Percentiles rank a stretch among this genome's conserved stretches.
Conservation (phyloP, 1,140 invertebrate genomes). For the Drosophila suzukii region DNA sequence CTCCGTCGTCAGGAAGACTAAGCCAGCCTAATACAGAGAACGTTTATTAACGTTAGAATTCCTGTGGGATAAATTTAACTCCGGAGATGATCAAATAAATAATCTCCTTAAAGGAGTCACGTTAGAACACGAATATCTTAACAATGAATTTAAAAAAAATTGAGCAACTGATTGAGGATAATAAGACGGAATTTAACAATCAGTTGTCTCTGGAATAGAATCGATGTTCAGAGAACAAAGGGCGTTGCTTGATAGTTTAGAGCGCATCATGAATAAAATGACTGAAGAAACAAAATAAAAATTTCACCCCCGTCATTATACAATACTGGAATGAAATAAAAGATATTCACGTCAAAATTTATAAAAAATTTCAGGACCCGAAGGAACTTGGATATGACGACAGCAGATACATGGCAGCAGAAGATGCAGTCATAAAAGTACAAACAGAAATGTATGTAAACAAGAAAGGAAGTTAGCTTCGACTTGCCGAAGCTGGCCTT, state of each 20-base stretch:
- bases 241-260: neutral
- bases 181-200: neutral
- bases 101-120: neutral
- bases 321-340: too few relatives aligned
- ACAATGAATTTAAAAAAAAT: neutral
- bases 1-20: neutral
- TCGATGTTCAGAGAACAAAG: neutral
- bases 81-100: neutral
- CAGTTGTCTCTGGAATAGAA: neutral
- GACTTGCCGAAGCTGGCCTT: too few relatives aligned
- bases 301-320: neutral
- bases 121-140: neutral
- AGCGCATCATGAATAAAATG: neutral
- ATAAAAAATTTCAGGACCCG: neutral
- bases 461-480: too few relatives aligned
- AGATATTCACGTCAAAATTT: neutral
- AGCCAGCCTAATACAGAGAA: neutral
- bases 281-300: neutral
- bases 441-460: too few relatives aligned
- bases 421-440: too few relatives aligned
- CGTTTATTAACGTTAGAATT: slow-evolving; percentile 2
- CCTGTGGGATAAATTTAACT: neutral
- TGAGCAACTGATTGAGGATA: neutral
- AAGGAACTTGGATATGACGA: neutral
- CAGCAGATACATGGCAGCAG: too few relatives aligned